Conservation (phyloP, 2,797 vertebrate genomes). For the Dendrocincla fuliginosa region DNA sequence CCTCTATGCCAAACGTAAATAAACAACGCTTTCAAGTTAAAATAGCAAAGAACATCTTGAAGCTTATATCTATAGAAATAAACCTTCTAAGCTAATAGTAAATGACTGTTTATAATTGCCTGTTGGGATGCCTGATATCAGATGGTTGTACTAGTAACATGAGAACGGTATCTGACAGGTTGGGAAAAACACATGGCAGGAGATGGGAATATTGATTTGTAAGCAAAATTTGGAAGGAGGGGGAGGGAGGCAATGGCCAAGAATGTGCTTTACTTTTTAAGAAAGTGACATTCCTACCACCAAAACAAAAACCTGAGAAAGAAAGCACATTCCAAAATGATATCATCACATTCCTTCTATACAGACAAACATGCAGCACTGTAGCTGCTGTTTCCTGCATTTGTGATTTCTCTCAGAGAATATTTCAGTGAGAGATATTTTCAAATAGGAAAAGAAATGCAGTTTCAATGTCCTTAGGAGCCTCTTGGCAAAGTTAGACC, state of each 20-base stretch:
- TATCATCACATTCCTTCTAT: constrained; percentile 45
- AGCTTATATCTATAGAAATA: constrained; percentile 1
- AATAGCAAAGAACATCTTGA: constrained; percentile 44
- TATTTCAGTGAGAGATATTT: background rate
- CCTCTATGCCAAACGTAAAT: background rate
- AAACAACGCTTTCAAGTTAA: background rate
- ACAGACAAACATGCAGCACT: background rate
- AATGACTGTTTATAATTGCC: constrained; percentile 57
- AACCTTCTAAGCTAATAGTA: constrained; percentile 35
- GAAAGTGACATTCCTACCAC: constrained; percentile 51
- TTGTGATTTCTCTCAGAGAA: constrained; percentile 27
- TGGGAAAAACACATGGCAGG: constrained; percentile 60
- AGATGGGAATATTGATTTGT: constrained; percentile 39
- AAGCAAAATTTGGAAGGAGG: constrained; percentile 31
- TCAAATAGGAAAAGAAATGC: constrained; percentile 49
- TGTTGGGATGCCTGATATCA: constrained; percentile 34
- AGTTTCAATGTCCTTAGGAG: background rate
- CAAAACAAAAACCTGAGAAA: constrained; percentile 61
- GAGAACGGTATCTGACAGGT: constrained; percentile 26
- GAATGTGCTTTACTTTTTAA: constrained; percentile 50
- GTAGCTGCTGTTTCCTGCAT: constrained; percentile 45
- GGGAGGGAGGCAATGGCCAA: background rate
- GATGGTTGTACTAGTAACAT: constrained; percentile 36
- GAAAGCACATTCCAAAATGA: constrained; percentile 60
- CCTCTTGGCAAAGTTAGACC: background rate